Evolutionary conservation across 1,140 invertebrate genomes (phyloP).

Genomic region (Hypsibius dujardini): DNA sequence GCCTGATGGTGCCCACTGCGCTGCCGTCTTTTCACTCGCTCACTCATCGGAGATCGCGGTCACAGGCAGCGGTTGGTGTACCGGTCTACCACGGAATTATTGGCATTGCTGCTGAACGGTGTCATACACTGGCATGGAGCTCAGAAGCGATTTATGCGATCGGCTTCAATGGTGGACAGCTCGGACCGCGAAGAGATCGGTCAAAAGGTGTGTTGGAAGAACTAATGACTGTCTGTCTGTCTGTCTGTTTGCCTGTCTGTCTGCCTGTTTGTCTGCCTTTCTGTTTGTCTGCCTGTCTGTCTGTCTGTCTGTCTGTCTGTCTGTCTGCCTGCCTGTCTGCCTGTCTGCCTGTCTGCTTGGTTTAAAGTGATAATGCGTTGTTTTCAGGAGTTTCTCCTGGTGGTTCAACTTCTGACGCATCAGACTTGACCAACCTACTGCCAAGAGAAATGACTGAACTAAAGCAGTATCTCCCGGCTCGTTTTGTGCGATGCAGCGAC

Average conservation of each 20-base stretch:
- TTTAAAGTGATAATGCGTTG: too few species aligned
- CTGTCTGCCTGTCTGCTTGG: too few species aligned
- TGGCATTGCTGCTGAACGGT: constrained; percentile 43
- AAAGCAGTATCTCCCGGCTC: background rate
- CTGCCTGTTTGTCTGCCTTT: too few species aligned
- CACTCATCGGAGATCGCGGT: background rate
- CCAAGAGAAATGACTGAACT: background rate
- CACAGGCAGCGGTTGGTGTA: background rate
- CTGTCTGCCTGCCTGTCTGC: too few species aligned
- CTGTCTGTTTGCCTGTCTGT: too few species aligned
- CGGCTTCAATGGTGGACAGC: constrained; percentile 53
- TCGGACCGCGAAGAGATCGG: constrained; percentile 37
- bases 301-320: too few species aligned
- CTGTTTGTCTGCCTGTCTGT: too few species aligned
- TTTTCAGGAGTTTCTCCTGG: too few species aligned
- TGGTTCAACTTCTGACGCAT: too few species aligned
- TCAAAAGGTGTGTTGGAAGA: too few species aligned
- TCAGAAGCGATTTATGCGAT: constrained; percentile 42
- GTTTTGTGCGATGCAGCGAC: background rate
- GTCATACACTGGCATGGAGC: constrained; percentile 50
- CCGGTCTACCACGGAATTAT: constrained; percentile 21
- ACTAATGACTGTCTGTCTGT: too few species aligned
- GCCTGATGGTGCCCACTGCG: constrained; percentile 38
- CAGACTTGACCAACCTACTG: background rate
- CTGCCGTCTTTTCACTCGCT: constrained; percentile 23